Percentiles rank a stretch among this genome's conserved stretches.
phyloP scores from a whole-genome alignment of 2,113 vertebrate species.

The Penelope pileata region DNA sequence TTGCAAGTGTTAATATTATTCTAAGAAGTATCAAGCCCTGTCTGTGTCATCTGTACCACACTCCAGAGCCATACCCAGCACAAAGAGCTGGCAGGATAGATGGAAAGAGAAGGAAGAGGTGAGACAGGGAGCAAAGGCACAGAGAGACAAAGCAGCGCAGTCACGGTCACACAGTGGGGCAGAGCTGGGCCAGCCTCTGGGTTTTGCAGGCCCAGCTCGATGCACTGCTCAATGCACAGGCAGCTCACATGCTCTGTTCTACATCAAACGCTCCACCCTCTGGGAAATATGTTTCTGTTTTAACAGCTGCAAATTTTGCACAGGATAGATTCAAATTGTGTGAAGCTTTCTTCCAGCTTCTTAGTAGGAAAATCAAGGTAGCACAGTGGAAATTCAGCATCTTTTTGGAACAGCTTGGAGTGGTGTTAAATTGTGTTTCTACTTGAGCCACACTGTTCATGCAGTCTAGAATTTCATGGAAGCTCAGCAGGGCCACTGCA shows the following conservation, averaged over 20 bases:
- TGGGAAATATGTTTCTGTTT: constrained; percentile 29
- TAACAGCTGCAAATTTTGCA: constrained; percentile 32
- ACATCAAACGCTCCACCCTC: not conserved
- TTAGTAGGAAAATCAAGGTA: constrained; percentile 1
- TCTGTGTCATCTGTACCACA: not conserved
- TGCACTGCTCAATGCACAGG: not conserved
- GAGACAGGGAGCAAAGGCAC: not conserved
- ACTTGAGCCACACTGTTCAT: not conserved
- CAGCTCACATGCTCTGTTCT: not conserved
- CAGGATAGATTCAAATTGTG: not conserved
- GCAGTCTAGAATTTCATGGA: not conserved
- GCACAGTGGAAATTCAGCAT: not conserved
- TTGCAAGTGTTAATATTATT: not conserved
- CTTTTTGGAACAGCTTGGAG: not conserved
- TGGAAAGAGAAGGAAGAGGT: not conserved
- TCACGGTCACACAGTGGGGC: not conserved
- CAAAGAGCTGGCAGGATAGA: not conserved
- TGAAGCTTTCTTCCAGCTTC: not conserved
- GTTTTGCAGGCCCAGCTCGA: rapidly evolving
- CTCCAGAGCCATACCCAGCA: not conserved
- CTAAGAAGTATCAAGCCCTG: not conserved
- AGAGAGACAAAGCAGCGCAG: not conserved
- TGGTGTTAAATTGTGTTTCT: not conserved
- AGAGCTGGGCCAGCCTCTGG: not conserved
- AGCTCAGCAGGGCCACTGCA: not conserved